Conservation (phyloP, 2,888 invertebrate genomes). For the Tryphoninae sp. region DNA sequence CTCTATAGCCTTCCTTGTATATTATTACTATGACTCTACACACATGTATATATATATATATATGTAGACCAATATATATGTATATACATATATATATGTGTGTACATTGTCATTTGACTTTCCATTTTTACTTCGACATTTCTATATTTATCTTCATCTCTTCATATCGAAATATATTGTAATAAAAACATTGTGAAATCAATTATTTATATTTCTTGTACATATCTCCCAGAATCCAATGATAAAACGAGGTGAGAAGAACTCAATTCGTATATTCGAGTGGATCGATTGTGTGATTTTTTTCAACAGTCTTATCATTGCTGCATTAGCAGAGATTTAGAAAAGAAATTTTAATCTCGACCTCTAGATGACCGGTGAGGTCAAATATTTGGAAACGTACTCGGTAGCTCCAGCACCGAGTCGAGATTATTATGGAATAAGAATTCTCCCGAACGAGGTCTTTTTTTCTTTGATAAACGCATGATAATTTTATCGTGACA, state of each 20-base stretch:
- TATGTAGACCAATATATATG: conserved; percentile 33
- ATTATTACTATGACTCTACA: conserved; percentile 74
- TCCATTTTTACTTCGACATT: conserved; percentile 81
- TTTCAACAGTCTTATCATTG: background rate
- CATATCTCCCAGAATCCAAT: background rate
- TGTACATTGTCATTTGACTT: conserved; percentile 74
- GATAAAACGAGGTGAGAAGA: conserved; percentile 5
- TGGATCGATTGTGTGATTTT: conserved; percentile 1
- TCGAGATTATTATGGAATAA: conserved; percentile 78
- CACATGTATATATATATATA: conserved; percentile 39
- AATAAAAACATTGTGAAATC: conserved; percentile 78
- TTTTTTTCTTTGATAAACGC: background rate
- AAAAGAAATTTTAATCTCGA: conserved; percentile 4
- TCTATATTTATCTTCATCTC: conserved; percentile 81
- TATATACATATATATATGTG: conserved; percentile 46
- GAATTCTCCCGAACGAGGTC: conserved; percentile 73
- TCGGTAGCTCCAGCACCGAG: conserved; percentile 76
- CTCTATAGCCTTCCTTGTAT: conserved; percentile 80
- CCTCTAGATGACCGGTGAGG: conserved; percentile 68
- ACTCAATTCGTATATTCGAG: conserved; percentile 24
- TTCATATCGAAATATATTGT: conserved; percentile 80
- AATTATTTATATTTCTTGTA: conserved; percentile 55
- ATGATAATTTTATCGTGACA: conserved; percentile 11
- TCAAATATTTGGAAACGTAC: conserved; percentile 75
- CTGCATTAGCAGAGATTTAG: background rate